These are phyloP conservation scores for Apodemus speciosus DNA, from an alignment of 2,113 vertebrate species.

Conservation along the genomic window DNA sequence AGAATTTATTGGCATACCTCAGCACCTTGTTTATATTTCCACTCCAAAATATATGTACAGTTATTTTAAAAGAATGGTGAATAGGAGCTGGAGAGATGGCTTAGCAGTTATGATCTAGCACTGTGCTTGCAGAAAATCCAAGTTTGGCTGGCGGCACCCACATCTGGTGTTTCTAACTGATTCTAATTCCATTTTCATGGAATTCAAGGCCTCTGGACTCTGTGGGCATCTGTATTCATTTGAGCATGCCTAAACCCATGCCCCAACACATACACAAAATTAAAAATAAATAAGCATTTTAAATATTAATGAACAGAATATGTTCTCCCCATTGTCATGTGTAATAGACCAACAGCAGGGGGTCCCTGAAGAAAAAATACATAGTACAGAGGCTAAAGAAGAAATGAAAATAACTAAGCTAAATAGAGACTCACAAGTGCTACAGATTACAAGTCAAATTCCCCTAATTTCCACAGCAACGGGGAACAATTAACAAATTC, in stretches of 20 bases:
- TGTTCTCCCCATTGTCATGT: not conserved
- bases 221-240: not conserved
- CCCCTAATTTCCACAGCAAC: conserved; percentile 32
- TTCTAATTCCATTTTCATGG: not conserved
- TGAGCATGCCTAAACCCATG: not conserved
- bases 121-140: not conserved
- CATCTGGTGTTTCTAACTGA: not conserved
- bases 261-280: not conserved
- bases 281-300: not conserved
- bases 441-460: conserved; percentile 44
- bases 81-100: not conserved
- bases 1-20: not conserved
- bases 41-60: not conserved
- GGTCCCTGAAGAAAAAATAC: not conserved
- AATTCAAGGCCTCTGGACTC: not conserved
- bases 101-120: too few species aligned
- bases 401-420: conserved; percentile 51
- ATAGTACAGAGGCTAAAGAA: not conserved
- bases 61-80: not conserved
- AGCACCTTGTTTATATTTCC: not conserved
- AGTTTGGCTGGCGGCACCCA: not conserved
- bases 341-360: not conserved
- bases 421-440: conserved; percentile 1
- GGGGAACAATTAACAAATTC: conserved; percentile 55
- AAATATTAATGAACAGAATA: conserved; percentile 9